Conservation (phyloP, 2,888 invertebrate species). For the Spodoptera exigua region DNA sequence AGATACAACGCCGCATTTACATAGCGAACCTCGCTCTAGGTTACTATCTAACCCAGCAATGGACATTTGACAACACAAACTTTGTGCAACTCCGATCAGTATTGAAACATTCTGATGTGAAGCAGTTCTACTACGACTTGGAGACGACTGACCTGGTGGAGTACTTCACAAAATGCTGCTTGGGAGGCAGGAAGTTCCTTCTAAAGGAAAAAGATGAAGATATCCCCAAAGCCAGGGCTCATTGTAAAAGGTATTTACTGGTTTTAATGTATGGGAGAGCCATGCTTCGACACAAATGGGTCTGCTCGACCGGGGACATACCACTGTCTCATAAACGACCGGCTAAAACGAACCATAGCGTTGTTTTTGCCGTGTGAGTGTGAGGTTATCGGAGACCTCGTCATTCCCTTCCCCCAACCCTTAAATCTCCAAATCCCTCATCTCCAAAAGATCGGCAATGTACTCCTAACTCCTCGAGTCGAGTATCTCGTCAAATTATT, state of each 20-base stretch:
- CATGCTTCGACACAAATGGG: no score
- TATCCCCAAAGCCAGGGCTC: constrained; percentile 85
- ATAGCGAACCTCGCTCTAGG: constrained; percentile 92
- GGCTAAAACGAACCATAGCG: no score
- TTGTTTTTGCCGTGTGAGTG: no score
- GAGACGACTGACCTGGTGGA: constrained; percentile 82
- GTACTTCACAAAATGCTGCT: constrained; percentile 87
- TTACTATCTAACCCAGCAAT: constrained; percentile 93
- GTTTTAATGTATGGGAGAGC: no score
- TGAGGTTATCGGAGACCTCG: no score
- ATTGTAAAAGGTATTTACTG: constrained; percentile 83
- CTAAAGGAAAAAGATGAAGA: constrained; percentile 91
- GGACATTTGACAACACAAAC: constrained; percentile 93
- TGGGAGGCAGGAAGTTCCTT: constrained; percentile 91
- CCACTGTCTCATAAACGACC: no score
- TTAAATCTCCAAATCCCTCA: no score
- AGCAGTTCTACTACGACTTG: constrained; percentile 90
- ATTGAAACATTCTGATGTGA: constrained; percentile 83
- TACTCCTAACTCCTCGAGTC: no score
- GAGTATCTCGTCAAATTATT: no score
- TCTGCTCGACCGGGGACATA: no score
- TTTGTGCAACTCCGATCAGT: constrained; percentile 85
- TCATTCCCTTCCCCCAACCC: no score
- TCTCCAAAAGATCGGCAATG: no score
- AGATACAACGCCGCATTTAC: constrained; percentile 94